A percentile compares a stretch with the other conserved stretches of the same genome.
These are phyloP conservation scores for Passer montanus DNA, from an alignment of 2,113 vertebrate species.

Conservation along the genomic window DNA sequence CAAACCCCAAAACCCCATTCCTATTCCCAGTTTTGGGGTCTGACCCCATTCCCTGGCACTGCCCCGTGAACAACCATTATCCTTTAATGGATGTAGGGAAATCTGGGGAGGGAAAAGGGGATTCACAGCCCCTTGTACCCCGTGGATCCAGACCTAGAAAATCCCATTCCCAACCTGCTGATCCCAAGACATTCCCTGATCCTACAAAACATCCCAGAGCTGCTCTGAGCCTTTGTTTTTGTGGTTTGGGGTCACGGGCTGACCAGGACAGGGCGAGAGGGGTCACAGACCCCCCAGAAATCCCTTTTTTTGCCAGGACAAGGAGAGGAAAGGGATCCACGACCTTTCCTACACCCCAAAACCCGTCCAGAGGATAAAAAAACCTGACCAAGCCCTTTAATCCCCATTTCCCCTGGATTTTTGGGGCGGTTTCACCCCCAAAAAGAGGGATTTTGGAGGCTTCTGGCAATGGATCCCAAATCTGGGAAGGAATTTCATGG, in stretches of 20 bases:
- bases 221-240: not conserved
- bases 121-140: not conserved
- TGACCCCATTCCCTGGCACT: not conserved
- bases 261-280: not conserved
- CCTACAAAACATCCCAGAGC: not conserved
- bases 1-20: not conserved
- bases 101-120: not conserved
- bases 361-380: not conserved
- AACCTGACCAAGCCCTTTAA: not conserved
- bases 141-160: not conserved
- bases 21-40: rapidly evolving
- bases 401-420: rapidly evolving
- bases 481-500: not conserved
- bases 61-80: not conserved
- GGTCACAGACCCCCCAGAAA: not conserved
- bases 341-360: not conserved
- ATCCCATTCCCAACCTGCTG: not conserved
- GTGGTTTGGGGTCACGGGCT: not conserved
- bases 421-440: not conserved
- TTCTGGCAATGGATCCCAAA: rapidly evolving
- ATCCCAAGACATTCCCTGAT: not conserved
- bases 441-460: rapidly evolving
- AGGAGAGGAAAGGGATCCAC: not conserved
- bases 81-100: not conserved
- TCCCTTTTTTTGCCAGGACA: not conserved